phyloP scores from a whole-genome alignment of 2,113 vertebrate species.

The Cacatua alba region DNA sequence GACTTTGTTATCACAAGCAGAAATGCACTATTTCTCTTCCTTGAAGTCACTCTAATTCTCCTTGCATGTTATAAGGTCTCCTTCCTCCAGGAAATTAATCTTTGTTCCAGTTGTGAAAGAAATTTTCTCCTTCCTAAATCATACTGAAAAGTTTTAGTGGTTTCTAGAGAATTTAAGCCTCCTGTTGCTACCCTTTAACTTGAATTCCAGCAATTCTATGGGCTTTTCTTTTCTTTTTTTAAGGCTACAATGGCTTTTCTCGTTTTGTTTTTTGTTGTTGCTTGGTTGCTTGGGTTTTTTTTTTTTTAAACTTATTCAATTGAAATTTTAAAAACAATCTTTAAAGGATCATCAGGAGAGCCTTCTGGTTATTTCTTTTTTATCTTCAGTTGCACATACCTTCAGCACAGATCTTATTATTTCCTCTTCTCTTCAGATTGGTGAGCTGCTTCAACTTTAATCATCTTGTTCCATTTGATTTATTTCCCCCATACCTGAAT shows the following conservation, averaged over 20 bases:
- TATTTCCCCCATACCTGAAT: background rate
- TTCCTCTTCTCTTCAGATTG: background rate
- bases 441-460: background rate
- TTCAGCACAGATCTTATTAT: background rate
- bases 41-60: background rate
- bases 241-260: background rate
- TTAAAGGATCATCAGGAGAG: background rate
- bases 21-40: background rate
- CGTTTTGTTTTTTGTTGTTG: background rate
- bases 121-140: background rate
- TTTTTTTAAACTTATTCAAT: background rate
- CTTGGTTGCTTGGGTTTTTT: background rate
- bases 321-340: background rate
- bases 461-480: background rate
- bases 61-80: background rate
- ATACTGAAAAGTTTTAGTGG: background rate
- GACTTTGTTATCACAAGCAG: background rate
- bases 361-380: background rate
- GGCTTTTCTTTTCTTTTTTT: background rate
- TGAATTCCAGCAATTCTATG: background rate
- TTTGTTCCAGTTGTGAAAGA: background rate
- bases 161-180: background rate
- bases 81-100: conserved; percentile 22
- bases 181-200: background rate
- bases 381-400: background rate